Evolutionary conservation across 2,797 vertebrate species (phyloP).

Genomic region (Gallinago nigripennis): DNA sequence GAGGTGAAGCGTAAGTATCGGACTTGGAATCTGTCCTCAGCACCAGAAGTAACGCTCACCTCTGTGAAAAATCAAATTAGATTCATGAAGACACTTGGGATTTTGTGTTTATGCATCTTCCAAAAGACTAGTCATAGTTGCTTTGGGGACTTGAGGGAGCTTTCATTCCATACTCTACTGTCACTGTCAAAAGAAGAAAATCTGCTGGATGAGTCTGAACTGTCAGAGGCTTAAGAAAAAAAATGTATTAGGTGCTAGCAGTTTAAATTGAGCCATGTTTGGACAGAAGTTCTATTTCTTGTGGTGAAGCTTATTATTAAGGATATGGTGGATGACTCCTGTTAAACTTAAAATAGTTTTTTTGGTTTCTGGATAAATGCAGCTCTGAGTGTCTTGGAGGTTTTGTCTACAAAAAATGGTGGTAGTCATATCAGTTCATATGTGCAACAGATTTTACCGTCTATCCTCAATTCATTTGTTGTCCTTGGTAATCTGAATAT

Average conservation of each 20-base stretch:
- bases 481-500: neutral
- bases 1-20: neutral
- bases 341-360: neutral
- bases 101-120: neutral
- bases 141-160: neutral
- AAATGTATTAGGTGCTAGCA: neutral
- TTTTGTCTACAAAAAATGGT: neutral
- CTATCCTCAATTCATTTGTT: neutral
- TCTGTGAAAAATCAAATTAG: neutral
- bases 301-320: neutral
- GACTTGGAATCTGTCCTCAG: neutral
- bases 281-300: neutral
- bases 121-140: neutral
- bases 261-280: neutral
- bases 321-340: neutral
- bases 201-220: neutral
- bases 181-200: neutral
- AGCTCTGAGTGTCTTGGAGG: neutral
- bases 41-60: neutral
- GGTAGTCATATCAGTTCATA: neutral
- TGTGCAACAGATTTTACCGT: neutral
- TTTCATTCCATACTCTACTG: neutral
- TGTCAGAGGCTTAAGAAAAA: neutral
- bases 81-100: neutral
- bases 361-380: neutral